These are phyloP conservation scores for Glandiceps talaboti DNA, from an alignment of 53 echinoderm and acorn worm genomes.

Conservation along the genomic window DNA sequence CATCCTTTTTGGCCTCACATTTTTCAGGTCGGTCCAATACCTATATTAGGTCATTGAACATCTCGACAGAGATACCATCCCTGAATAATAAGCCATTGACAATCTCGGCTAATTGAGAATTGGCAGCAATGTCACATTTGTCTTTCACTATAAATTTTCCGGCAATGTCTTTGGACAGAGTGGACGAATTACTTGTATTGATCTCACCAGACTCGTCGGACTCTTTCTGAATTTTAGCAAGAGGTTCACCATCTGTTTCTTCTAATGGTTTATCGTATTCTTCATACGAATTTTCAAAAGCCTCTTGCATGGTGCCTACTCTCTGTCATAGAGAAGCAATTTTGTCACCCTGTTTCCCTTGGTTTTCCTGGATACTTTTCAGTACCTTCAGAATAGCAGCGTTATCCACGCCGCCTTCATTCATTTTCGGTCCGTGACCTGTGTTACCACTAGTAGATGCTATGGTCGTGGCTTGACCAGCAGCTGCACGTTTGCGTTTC, in stretches of 20 bases:
- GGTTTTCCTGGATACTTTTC: conserved; percentile 8
- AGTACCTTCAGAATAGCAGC: conserved; percentile 7
- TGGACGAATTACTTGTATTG: not conserved
- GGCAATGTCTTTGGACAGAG: conserved; percentile 15
- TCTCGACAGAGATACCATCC: conserved; percentile 27
- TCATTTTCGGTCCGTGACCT: not conserved
- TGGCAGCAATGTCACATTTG: conserved; percentile 10
- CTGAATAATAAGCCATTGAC: conserved; percentile 20
- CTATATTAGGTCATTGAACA: conserved; percentile 13
- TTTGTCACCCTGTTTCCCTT: conserved; percentile 6
- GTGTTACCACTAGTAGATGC: not conserved
- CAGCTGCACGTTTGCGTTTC: not conserved
- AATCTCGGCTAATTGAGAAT: conserved; percentile 18
- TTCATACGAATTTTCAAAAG: conserved; percentile 10
- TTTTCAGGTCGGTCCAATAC: conserved; percentile 21
- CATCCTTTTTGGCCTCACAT: conserved; percentile 7
- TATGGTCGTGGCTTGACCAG: not conserved
- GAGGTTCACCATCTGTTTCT: not conserved
- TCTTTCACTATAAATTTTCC: conserved; percentile 16
- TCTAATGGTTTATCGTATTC: not conserved
- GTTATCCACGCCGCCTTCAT: not conserved
- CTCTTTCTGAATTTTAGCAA: not conserved
- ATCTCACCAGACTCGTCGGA: conserved; percentile 5
- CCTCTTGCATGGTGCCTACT: conserved; percentile 1
- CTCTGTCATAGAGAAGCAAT: not conserved